These are phyloP conservation scores for Caretta caretta DNA, from an alignment of 2,113 vertebrate genomes.

Conservation along the genomic window DNA sequence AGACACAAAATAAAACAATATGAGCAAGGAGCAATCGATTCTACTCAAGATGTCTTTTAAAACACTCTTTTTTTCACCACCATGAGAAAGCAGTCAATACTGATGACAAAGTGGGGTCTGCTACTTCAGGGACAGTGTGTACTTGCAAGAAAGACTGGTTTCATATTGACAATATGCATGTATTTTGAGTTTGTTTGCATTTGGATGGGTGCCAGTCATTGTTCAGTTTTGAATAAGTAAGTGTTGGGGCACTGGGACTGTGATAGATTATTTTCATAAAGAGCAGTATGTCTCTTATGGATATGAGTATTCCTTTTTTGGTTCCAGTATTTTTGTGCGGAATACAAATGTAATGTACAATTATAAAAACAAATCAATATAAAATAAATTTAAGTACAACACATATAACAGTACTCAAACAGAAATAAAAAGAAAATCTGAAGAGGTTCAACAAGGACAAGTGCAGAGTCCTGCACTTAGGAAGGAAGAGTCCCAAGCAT, in stretches of 20 bases:
- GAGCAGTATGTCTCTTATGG: neutral
- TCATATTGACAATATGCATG: slow-evolving; percentile 62
- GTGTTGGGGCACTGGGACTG: neutral
- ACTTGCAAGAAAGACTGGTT: slow-evolving; percentile 56
- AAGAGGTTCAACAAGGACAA: too few relatives aligned
- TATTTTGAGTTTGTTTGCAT: slow-evolving; percentile 44
- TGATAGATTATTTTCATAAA: slow-evolving; percentile 30
- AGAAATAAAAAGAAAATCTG: neutral
- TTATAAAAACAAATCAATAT: neutral
- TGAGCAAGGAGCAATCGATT: slow-evolving; percentile 45
- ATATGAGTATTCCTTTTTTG: neutral
- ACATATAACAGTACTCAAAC: neutral
- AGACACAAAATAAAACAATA: slow-evolving; percentile 39
- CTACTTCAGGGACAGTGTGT: slow-evolving; percentile 61
- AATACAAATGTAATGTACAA: neutral
- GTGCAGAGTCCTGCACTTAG: too few relatives aligned
- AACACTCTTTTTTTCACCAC: slow-evolving; percentile 46
- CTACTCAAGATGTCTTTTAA: slow-evolving; percentile 46
- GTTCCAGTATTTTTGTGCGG: neutral
- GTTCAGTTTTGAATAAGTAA: slow-evolving; percentile 59
- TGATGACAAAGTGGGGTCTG: slow-evolving; percentile 44
- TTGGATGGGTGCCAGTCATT: slow-evolving; percentile 70
- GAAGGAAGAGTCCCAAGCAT: too few relatives aligned
- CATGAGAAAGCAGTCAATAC: slow-evolving; percentile 58
- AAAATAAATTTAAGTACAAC: neutral